Conservation (phyloP, 2,888 invertebrate species). For the Tinea pellionella region DNA sequence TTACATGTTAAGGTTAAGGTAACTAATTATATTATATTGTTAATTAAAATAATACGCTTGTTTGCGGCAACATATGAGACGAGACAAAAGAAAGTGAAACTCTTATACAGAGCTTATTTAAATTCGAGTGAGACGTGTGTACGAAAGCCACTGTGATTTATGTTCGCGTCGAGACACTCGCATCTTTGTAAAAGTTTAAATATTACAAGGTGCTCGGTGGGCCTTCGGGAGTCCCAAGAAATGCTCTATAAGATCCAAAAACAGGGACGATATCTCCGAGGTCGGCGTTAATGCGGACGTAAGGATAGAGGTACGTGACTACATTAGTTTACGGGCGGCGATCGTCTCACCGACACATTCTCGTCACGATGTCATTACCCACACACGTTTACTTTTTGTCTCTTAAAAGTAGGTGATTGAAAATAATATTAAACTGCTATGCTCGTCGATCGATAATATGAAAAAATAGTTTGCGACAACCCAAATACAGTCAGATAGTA, state of each 20-base stretch:
- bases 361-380: constrained; percentile 15
- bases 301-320: constrained; percentile 18
- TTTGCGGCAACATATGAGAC: neutral
- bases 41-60: neutral
- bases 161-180: constrained; percentile 34
- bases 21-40: too few relatives aligned
- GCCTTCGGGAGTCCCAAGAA: constrained; percentile 1
- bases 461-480: neutral
- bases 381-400: constrained; percentile 10
- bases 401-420: neutral
- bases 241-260: neutral
- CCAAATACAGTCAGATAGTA: neutral
- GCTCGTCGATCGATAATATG: neutral
- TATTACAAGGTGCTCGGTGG: constrained; percentile 33
- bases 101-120: constrained; percentile 38
- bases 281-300: constrained; percentile 8
- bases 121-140: constrained; percentile 46
- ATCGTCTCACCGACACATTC: constrained; percentile 16
- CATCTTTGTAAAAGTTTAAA: constrained; percentile 58
- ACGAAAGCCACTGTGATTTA: constrained; percentile 38
- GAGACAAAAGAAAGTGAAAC: neutral
- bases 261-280: constrained; percentile 8
- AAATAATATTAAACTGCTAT: neutral
- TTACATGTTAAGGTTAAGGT: neutral
- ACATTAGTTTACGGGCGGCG: constrained; percentile 17